Percentiles rank a stretch among this genome's conserved stretches.
These are phyloP conservation scores for Apodemus sylvaticus DNA, from an alignment of 2,113 vertebrate species.

Conservation along the genomic window DNA sequence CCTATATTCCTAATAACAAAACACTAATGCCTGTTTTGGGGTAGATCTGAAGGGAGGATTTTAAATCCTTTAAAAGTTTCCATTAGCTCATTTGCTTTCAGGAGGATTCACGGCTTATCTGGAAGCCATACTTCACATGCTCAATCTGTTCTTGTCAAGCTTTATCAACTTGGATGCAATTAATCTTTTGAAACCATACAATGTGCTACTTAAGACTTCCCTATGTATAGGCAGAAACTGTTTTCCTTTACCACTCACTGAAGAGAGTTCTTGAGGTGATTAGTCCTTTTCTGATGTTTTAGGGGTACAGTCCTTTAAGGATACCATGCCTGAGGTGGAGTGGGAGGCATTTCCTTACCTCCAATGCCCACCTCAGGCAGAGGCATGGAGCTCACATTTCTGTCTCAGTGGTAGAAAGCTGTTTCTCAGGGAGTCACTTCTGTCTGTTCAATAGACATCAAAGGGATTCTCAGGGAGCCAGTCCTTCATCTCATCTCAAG, in stretches of 20 bases:
- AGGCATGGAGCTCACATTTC: not conserved
- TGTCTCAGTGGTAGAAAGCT: not conserved
- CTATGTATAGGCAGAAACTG: not conserved
- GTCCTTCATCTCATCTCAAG: not conserved
- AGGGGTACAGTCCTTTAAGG: not conserved
- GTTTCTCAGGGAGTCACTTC: not conserved
- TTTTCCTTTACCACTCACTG: not conserved
- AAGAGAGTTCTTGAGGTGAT: not conserved
- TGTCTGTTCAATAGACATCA: not conserved
- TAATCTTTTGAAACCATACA: not conserved
- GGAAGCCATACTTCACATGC: not conserved
- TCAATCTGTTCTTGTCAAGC: not conserved
- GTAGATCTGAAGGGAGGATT: not conserved
- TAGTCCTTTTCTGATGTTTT: not conserved
- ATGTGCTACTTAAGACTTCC: not conserved
- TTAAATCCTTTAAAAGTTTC: not conserved
- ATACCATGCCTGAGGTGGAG: rapidly evolving
- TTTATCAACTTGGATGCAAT: not conserved
- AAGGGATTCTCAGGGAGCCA: not conserved
- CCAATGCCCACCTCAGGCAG: not conserved
- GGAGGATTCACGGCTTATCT: not conserved
- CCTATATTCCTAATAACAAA: not conserved
- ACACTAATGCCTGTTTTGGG: not conserved
- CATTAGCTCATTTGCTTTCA: not conserved
- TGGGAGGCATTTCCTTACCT: not conserved